These are phyloP conservation scores for Prostheceraeus crozeri DNA, from an alignment of 2,888 invertebrate species.

Conservation along the genomic window DNA sequence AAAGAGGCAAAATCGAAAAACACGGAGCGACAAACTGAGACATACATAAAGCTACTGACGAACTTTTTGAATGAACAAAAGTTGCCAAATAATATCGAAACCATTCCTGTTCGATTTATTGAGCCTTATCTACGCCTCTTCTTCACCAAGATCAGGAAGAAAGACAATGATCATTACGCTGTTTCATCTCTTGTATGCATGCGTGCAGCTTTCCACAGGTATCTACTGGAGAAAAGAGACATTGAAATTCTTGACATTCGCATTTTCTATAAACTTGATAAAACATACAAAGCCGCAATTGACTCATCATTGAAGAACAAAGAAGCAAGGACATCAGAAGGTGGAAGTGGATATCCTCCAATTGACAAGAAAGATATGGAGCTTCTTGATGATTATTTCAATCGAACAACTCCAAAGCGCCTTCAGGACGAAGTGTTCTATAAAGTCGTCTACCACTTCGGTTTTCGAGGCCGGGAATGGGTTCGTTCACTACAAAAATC, in stretches of 20 bases:
- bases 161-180: not conserved
- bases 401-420: not conserved
- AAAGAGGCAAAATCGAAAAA: constrained; percentile 12
- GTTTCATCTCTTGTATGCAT: constrained; percentile 16
- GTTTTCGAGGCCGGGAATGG: constrained; percentile 30
- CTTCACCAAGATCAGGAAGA: not conserved
- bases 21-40: constrained; percentile 22
- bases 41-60: constrained; percentile 17
- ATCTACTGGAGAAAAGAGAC: not conserved
- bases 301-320: not conserved
- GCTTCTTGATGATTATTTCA: constrained; percentile 10
- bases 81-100: constrained; percentile 4
- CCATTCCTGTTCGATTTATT: constrained; percentile 1
- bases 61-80: constrained; percentile 14
- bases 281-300: not conserved
- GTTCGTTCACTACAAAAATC: not conserved
- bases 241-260: not conserved
- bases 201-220: constrained; percentile 6
- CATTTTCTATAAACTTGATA: too few species aligned
- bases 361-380: constrained; percentile 12
- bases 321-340: not conserved
- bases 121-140: constrained; percentile 14
- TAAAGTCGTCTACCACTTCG: constrained; percentile 18
- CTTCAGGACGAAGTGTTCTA: constrained; percentile 24
- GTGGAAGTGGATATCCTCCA: constrained; percentile 21